Evolutionary conservation across 2,797 vertebrate species (phyloP).

Genomic region (Gymnoscopelus braueri): DNA sequence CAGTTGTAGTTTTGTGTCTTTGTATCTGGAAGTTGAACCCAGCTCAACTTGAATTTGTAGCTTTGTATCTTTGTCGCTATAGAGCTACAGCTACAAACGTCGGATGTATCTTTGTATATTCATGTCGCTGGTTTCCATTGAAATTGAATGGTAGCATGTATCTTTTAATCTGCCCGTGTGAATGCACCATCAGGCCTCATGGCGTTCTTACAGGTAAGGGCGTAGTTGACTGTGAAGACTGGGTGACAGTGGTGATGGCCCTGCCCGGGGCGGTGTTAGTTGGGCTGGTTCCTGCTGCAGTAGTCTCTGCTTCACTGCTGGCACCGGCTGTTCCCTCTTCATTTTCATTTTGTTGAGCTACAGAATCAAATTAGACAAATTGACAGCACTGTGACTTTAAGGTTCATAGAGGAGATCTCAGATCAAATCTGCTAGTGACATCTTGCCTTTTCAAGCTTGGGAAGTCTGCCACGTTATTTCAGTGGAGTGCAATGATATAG

Average conservation of each 20-base stretch:
- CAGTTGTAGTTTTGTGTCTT: no score
- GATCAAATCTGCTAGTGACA: not conserved
- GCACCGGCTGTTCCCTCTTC: constrained; percentile 74
- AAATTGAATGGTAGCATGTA: no score
- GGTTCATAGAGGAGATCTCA: no score
- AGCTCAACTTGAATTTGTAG: no score
- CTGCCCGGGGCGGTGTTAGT: constrained; percentile 76
- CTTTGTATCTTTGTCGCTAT: no score
- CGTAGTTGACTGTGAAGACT: constrained; percentile 88
- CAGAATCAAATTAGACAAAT: constrained; percentile 12
- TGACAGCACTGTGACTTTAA: no score
- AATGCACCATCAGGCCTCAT: no score
- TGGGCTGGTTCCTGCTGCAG: constrained; percentile 48
- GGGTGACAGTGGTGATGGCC: constrained; percentile 91
- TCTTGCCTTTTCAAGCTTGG: not conserved
- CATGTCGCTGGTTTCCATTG: no score
- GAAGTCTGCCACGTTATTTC: not conserved
- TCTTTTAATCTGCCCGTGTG: no score
- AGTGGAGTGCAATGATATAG: not conserved
- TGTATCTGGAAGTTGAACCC: no score
- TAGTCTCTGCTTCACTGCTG: constrained; percentile 75
- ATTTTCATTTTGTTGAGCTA: constrained; percentile 80
- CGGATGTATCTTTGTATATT: no score
- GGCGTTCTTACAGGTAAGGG: constrained; percentile 87
- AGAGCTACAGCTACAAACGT: no score